Percentiles rank a stretch among this genome's conserved stretches.
These are phyloP conservation scores for Ancistrus triradiatus DNA, from an alignment of 2,113 vertebrate species.

Conservation along the genomic window DNA sequence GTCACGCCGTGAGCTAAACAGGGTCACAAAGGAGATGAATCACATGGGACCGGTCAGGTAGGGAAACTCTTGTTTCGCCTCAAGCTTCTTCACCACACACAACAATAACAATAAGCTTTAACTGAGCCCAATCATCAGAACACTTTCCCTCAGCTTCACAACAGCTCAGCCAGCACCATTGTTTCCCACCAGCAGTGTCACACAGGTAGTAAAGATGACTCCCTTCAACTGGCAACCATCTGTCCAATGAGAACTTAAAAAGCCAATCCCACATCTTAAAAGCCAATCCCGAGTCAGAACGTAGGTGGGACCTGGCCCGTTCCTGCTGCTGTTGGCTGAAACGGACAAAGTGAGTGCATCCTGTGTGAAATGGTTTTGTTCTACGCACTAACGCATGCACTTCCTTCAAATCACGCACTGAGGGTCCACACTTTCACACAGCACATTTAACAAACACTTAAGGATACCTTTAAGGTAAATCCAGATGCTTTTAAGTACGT, in stretches of 20 bases:
- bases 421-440: no score
- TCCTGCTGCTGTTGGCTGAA: not conserved
- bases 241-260: conserved; percentile 20
- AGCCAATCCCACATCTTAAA: conserved; percentile 34
- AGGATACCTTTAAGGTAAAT: no score
- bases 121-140: not conserved
- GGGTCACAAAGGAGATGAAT: conserved; percentile 16
- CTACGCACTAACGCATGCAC: conserved; percentile 28
- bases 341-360: conserved; percentile 32
- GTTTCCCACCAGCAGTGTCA: conserved; percentile 22
- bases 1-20: conserved; percentile 25
- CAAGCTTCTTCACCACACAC: not conserved
- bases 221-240: conserved; percentile 8
- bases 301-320: conserved; percentile 35
- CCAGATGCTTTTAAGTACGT: no score
- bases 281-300: conserved; percentile 25
- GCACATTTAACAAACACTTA: no score
- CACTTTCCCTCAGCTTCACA: conserved; percentile 21
- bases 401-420: conserved; percentile 22
- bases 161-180: conserved; percentile 10
- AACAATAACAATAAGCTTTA: no score
- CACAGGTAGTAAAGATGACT: conserved; percentile 3
- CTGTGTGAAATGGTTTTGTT: conserved; percentile 41
- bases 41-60: not conserved
- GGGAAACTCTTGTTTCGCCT: not conserved